Conservation (phyloP, 1,140 invertebrate species). For the Macrotrachela quadricornifera region DNA sequence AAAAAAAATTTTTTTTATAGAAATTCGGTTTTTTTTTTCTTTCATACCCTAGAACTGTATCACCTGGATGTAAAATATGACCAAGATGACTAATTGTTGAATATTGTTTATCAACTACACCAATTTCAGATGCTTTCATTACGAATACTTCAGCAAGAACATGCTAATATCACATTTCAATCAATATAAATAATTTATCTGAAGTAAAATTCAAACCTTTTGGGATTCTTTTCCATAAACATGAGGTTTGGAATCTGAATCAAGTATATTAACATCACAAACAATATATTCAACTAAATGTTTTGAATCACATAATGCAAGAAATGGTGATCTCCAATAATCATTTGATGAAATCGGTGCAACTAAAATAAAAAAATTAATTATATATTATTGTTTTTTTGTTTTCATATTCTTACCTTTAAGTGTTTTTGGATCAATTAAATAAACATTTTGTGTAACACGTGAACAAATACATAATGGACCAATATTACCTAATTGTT, state of each 20-base stretch:
- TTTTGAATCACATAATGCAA: slow-evolving; percentile 63
- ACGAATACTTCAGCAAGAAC: slow-evolving; percentile 78
- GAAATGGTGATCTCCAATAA: slow-evolving; percentile 69
- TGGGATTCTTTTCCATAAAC: slow-evolving; percentile 13
- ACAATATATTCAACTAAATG: slow-evolving; percentile 76
- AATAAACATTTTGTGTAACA: slow-evolving; percentile 64
- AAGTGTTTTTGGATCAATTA: slow-evolving; percentile 74
- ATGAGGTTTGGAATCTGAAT: slow-evolving; percentile 43
- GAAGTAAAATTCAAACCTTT: slow-evolving; percentile 14
- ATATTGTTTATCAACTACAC: slow-evolving; percentile 38
- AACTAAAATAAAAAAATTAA: neutral
- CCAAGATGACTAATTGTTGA: slow-evolving; percentile 64
- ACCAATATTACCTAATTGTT: slow-evolving; percentile 70
- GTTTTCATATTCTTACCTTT: slow-evolving; percentile 46
- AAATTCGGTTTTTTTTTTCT: neutral
- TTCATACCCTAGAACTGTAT: slow-evolving; percentile 62
- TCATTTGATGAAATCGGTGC: slow-evolving; percentile 28
- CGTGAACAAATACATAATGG: slow-evolving; percentile 67
- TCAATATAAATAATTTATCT: neutral
- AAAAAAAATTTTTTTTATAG: neutral
- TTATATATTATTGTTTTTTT: neutral
- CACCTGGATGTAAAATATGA: slow-evolving; percentile 71
- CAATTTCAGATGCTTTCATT: slow-evolving; percentile 64
- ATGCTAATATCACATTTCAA: slow-evolving; percentile 39
- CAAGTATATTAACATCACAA: slow-evolving; percentile 73